Percentiles rank a stretch among this genome's conserved stretches.
Conservation (phyloP, 2,888 invertebrate species). For the Zootermopsis nevadensis region DNA sequence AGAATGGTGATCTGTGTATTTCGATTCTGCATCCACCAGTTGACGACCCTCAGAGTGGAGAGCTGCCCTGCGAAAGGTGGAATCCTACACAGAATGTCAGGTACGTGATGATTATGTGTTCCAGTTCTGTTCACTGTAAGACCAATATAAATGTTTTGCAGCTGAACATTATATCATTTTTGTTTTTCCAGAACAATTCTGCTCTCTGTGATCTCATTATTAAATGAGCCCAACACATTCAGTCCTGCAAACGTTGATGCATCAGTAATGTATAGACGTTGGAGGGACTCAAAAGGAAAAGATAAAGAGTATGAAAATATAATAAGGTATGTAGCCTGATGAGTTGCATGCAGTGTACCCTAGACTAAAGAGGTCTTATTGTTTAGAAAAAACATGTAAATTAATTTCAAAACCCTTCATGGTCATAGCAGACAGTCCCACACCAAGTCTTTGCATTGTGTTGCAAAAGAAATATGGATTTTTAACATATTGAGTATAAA, state of each 20-base stretch:
- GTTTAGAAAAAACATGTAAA: too few species aligned
- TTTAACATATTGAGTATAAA: too few species aligned
- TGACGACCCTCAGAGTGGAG: conserved; percentile 99
- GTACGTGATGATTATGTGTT: conserved; percentile 59
- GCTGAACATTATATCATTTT: background rate
- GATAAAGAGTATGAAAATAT: conserved; percentile 99
- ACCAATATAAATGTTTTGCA: background rate
- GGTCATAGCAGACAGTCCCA: too few species aligned
- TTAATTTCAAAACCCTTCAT: too few species aligned
- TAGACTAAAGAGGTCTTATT: too few species aligned
- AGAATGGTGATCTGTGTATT: conserved; percentile 99
- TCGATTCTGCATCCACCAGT: conserved; percentile 99
- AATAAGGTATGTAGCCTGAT: conserved; percentile 77
- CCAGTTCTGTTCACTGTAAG: background rate
- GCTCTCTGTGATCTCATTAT: conserved; percentile 96
- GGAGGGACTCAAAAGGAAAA: conserved; percentile 97
- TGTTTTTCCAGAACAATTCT: conserved; percentile 82
- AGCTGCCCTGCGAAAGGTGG: conserved; percentile 99
- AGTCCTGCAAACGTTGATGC: conserved; percentile 99
- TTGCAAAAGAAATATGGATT: too few species aligned
- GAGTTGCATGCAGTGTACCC: too few species aligned
- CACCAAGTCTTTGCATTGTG: too few species aligned
- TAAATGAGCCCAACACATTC: conserved; percentile 99
- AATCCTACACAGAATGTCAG: conserved; percentile 99
- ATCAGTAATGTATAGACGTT: conserved; percentile 98